Evolutionary conservation across 2,797 vertebrate genomes (phyloP), one percentile per base, ranked within the genome.

Genomic region (Bovichtus variegatus): DNA sequence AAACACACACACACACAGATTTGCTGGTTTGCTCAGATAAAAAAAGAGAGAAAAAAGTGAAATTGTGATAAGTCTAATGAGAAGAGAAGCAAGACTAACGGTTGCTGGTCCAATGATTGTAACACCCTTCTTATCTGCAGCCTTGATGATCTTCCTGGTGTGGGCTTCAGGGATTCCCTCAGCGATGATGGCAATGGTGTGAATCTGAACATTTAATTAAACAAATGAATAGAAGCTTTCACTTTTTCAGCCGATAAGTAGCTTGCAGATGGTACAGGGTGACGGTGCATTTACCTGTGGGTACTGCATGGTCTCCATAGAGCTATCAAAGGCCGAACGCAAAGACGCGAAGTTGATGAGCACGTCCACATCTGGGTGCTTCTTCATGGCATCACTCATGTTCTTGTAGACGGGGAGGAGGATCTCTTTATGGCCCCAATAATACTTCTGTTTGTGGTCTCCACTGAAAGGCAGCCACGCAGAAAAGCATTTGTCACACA

Each of bases 391-490:
- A 2, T 99, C 98, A 0, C 94, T 92, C 98, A 99, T 99, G 93
- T 97, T 98, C 94, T 99, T 99, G 90, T 97, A 99, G 63, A 99
- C 98, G 0, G 98, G 98, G 64, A 99, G 84, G 80, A 96, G 92
- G 77, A 99, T 98, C 92, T 99, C 98, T 82, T 99, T 99, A 86
- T 99, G 98, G 67, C 98, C 98, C 98, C 98, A 99, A 16, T 99
- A 99, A 94, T 99, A 99, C 88, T 99, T 99, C 94, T 99, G 98
- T 81, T 98, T 99, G 92, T 99, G 98, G 88, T 99, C 98, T 34
- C 98, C 98, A 0, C 98, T 99, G 51, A 55, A 78, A 54, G 43
- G 27, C 29, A 81, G 36, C 7, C 58, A 16, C 9, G 19, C 5
- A 66, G 38, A 63, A 58, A 69, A 3, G 2, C 2, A 27, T 34